Evolutionary conservation across 1,140 invertebrate genomes (phyloP).

Genomic region (Tetramorium alpestre): DNA sequence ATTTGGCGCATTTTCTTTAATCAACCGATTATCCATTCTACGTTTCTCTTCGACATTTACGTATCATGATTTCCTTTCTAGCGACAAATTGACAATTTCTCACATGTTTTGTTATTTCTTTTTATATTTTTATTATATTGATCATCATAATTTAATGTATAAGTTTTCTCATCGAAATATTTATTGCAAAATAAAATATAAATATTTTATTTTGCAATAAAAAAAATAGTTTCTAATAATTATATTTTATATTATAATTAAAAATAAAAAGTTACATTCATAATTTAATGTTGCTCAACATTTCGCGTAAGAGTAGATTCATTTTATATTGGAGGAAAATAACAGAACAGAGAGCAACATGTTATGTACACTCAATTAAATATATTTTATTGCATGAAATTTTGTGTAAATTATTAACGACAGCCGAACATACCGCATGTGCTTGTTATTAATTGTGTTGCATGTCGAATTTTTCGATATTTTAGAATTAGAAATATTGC

Average conservation of each 20-base stretch:
- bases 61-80: not conserved
- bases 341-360: not conserved
- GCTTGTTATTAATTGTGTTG: not conserved
- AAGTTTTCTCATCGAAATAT: not conserved
- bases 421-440: not conserved
- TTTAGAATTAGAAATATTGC: not conserved
- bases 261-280: not conserved
- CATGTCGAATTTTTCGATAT: not conserved
- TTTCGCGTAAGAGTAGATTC: not conserved
- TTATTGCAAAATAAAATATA: no score
- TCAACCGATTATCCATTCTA: not conserved
- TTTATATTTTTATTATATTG: not conserved
- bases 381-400: not conserved
- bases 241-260: not conserved
- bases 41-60: not conserved
- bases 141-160: not conserved
- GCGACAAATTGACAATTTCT: not conserved
- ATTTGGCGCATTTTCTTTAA: slow-evolving; percentile 24
- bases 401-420: not conserved
- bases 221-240: not conserved
- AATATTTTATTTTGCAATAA: not conserved
- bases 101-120: not conserved
- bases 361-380: not conserved
- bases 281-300: not conserved
- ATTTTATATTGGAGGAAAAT: not conserved